These are phyloP conservation scores for Acropora tenuis DNA, from an alignment of 64 coral and sea anemone genomes.

Conservation along the genomic window DNA sequence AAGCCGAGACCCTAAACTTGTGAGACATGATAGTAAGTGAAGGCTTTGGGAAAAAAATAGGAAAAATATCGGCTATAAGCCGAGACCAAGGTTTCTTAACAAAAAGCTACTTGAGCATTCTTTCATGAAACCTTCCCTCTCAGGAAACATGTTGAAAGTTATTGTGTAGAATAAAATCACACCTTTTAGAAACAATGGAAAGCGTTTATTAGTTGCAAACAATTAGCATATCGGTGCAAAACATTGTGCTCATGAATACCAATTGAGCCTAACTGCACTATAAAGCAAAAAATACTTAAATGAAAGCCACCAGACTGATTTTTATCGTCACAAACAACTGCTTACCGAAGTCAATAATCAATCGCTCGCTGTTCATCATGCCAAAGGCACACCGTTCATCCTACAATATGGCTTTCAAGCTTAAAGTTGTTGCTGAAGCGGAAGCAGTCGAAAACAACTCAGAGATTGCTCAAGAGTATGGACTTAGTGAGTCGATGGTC, in stretches of 20 bases:
- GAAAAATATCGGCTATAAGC: background rate
- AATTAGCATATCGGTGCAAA: background rate
- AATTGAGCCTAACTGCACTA: constrained; percentile 24
- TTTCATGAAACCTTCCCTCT: too few species aligned
- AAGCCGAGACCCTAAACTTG: constrained; percentile 22
- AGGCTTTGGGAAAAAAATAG: background rate
- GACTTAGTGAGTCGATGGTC: constrained; percentile 41
- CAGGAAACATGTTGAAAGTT: too few species aligned
- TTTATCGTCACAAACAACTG: constrained; percentile 12
- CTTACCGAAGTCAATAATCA: background rate
- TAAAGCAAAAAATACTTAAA: constrained; percentile 7
- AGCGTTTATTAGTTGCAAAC: constrained; percentile 3
- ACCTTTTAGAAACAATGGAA: background rate
- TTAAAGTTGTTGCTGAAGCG: constrained; percentile 42
- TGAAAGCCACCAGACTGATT: constrained; percentile 16
- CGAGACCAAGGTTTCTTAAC: background rate
- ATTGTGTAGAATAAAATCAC: too few species aligned
- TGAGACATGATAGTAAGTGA: background rate
- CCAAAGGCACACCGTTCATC: constrained; percentile 6
- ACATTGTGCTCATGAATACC: background rate
- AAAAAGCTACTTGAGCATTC: too few species aligned
- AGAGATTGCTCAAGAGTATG: constrained; percentile 44
- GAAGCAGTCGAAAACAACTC: constrained; percentile 36
- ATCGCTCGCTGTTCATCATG: background rate
- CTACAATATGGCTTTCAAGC: constrained; percentile 37